Base-by-base conservation (phyloP, 2,888 invertebrate genomes). In the Caenorhabditis macrosperma region DNA sequence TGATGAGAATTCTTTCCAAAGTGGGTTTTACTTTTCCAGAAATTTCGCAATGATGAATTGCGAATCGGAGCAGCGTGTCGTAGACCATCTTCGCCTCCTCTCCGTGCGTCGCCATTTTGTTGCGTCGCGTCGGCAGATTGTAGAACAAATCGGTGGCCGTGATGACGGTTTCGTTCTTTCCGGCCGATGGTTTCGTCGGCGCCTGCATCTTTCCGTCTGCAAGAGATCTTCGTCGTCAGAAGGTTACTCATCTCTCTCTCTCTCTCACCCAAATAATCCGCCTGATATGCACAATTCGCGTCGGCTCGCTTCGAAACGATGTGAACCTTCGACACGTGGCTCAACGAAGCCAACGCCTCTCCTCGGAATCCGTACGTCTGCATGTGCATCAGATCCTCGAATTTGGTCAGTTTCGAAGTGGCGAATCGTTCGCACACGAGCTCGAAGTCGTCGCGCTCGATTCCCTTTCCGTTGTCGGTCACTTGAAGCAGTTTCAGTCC, bases 351-450 rank as follows among this genome's bases (percentile, higher is more conserved):
- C 64, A 99, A 92, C 0, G 99, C 99, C 92, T 99, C 99, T 0
- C 99, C 99, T 33, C 99, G 93, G 92, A 99, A 99, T 0, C 99
- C 99, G 91, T 95, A 98, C 0, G 98, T 99, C 6, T 93, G 92
- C 87, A 99, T 96, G 93, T 93, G 69, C 61, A 68, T 93, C 17
- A 99, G 92, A 92, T 99, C 98, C 87, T 85, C 85, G 57, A 85
- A 85, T 35, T 78, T 57, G 0, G 48, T 60, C 22, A 99, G 92
- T 91, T 99, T 99, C 22, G 97, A 97, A 0, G 99, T 99, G 0
- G 99, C 97, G 90, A 97, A 98, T 81, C 99, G 93, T 91, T 97
- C 96, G 91, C 98, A 99, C 0, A 98, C 95, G 86, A 98, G 96
- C 12, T 93, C 94, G 90, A 99, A 93, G 91, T 99, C 97, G 50